Conservation (phyloP, 2,888 invertebrate genomes). For the Phyllotreta cruciferae region DNA sequence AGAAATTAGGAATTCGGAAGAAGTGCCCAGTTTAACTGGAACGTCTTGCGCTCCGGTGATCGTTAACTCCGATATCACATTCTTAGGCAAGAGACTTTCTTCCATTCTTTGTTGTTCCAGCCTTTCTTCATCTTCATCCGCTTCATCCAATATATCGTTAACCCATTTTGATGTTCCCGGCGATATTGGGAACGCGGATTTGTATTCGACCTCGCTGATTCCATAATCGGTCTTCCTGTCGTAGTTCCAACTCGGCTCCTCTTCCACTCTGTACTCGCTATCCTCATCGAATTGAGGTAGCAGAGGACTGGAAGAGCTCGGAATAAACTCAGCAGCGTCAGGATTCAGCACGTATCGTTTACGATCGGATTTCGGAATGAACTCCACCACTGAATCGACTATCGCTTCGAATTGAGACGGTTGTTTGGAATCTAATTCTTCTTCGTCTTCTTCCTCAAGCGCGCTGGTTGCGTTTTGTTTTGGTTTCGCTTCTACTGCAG, state of each 20-base stretch:
- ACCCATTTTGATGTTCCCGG: slow-evolving; percentile 55
- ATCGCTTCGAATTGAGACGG: slow-evolving; percentile 54
- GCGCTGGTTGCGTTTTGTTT: neutral
- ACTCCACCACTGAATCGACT: slow-evolving; percentile 52
- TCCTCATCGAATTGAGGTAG: slow-evolving; percentile 28
- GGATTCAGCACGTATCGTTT: slow-evolving; percentile 54
- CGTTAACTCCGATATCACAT: slow-evolving; percentile 47
- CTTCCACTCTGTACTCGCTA: slow-evolving; percentile 25
- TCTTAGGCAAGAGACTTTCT: slow-evolving; percentile 47
- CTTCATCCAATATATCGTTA: slow-evolving; percentile 51
- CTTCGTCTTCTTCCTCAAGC: slow-evolving; percentile 4
- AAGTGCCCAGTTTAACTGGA: slow-evolving; percentile 12
- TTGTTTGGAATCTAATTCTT: slow-evolving; percentile 11
- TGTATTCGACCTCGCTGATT: slow-evolving; percentile 41
- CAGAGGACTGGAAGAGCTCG: slow-evolving; percentile 45
- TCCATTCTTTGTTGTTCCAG: slow-evolving; percentile 44
- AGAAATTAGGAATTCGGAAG: slow-evolving; percentile 6
- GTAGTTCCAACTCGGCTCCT: slow-evolving; percentile 44
- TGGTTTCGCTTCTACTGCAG: too few species aligned
- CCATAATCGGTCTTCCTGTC: slow-evolving; percentile 44
- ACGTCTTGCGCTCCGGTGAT: slow-evolving; percentile 38
- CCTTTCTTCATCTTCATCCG: slow-evolving; percentile 39
- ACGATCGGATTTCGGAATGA: slow-evolving; percentile 51
- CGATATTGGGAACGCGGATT: slow-evolving; percentile 50
- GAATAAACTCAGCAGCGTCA: slow-evolving; percentile 58